phyloP scores from a whole-genome alignment of 2,888 invertebrate genomes.

The Meliscaeva auricollis region DNA sequence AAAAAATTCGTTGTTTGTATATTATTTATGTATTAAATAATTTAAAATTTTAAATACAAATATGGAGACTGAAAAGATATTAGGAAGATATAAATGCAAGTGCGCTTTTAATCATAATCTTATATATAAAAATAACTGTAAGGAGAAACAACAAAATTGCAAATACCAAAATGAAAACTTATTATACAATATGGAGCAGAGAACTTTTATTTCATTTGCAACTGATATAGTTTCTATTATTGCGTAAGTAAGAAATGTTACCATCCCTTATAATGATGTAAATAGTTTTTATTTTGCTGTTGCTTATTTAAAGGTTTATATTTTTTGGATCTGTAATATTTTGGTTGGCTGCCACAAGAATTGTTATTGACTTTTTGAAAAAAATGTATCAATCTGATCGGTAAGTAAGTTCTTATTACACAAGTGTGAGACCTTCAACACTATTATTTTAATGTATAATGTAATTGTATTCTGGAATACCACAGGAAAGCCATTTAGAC shows the following conservation, averaged over 20 bases:
- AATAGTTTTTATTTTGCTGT: not conserved
- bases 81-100: not conserved
- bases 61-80: not conserved
- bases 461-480: too few species aligned
- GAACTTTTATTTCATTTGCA: slow-evolving; percentile 39
- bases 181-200: not conserved
- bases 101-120: slow-evolving; percentile 8
- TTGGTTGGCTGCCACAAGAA: slow-evolving; percentile 45
- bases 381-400: slow-evolving; percentile 18
- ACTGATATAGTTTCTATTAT: slow-evolving; percentile 48
- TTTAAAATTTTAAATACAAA: not conserved
- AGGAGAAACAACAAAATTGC: too few species aligned
- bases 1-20: slow-evolving; percentile 21
- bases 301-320: slow-evolving; percentile 36
- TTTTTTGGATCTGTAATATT: slow-evolving; percentile 51
- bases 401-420: slow-evolving; percentile 3
- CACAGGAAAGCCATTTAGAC: too few species aligned
- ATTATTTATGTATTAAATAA: not conserved
- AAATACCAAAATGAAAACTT: not conserved
- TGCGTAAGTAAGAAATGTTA: slow-evolving; percentile 41
- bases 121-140: not conserved
- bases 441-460: too few species aligned
- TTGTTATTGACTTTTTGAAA: slow-evolving; percentile 30
- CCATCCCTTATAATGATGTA: too few species aligned
- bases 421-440: too few species aligned